phyloP scores from a whole-genome alignment of 2,113 vertebrate genomes.

The Brachirus orientalis region DNA sequence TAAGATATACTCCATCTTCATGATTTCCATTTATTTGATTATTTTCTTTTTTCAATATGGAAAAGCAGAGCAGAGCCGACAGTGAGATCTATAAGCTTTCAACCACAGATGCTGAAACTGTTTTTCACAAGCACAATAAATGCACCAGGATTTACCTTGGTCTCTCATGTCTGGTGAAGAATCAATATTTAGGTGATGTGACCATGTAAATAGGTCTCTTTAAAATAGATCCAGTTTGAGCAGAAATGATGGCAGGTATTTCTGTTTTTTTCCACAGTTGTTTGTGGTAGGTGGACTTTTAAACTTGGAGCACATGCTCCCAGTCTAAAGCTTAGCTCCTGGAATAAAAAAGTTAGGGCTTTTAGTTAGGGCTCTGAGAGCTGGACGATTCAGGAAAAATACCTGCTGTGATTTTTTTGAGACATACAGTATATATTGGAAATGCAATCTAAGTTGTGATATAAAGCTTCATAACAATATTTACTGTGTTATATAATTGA shows the following conservation, averaged over 20 bases:
- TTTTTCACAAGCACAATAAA: neutral
- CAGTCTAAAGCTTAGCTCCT: neutral
- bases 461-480: too few relatives aligned
- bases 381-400: too few relatives aligned
- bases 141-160: neutral
- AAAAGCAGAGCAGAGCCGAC: conserved; percentile 13
- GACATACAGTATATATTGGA: too few relatives aligned
- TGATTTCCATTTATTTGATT: conserved; percentile 14
- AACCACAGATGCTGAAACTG: neutral
- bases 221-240: neutral
- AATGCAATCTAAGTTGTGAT: too few relatives aligned
- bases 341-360: too few relatives aligned
- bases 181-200: neutral
- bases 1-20: conserved; percentile 20
- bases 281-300: too few relatives aligned
- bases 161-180: neutral
- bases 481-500: too few relatives aligned
- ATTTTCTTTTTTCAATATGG: conserved; percentile 4
- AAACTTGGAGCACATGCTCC: neutral
- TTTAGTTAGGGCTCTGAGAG: too few relatives aligned
- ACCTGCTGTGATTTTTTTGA: too few relatives aligned
- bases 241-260: neutral
- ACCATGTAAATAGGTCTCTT: neutral
- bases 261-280: too few relatives aligned
- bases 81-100: conserved; percentile 16